Evolutionary conservation across 1,140 invertebrate species (phyloP).

Genomic region (Ruditapes philippinarum): DNA sequence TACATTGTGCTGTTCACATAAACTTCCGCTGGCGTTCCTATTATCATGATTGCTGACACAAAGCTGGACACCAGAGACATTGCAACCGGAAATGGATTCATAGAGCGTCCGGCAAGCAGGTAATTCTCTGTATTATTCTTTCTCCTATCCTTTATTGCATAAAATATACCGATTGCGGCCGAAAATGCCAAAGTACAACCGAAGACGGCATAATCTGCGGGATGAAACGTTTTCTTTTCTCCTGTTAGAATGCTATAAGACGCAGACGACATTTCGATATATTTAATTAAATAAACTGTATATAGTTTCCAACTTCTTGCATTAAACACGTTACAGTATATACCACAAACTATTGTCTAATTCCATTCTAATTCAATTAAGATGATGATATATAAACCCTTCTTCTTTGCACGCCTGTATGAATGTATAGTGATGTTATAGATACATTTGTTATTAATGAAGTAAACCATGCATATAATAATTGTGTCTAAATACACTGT

Average conservation of each 20-base stretch:
- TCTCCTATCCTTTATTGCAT: constrained; percentile 93
- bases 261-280: constrained; percentile 89
- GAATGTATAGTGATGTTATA: too few relatives aligned
- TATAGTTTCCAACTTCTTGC: too few relatives aligned
- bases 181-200: constrained; percentile 72
- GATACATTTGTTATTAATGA: too few relatives aligned
- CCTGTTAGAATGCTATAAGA: constrained; percentile 73
- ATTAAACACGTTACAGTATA: too few relatives aligned
- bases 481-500: too few relatives aligned
- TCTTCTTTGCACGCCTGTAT: too few relatives aligned
- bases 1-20: constrained; percentile 78
- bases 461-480: too few relatives aligned
- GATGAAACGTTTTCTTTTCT: constrained; percentile 69
- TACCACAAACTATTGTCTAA: too few relatives aligned
- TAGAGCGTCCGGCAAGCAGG: constrained; percentile 92
- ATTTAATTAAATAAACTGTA: too few relatives aligned
- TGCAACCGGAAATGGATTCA: constrained; percentile 87
- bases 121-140: constrained; percentile 95
- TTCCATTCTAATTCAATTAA: too few relatives aligned
- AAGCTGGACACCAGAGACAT: constrained; percentile 90
- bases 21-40: constrained; percentile 89
- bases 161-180: constrained; percentile 92
- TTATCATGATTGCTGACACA: constrained; percentile 96
- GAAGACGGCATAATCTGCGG: constrained; percentile 75
- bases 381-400: too few relatives aligned